Evolutionary conservation across 1,140 invertebrate species (phyloP), one percentile per base, ranked within the genome.

Genomic region (Drosophila triauraria): DNA sequence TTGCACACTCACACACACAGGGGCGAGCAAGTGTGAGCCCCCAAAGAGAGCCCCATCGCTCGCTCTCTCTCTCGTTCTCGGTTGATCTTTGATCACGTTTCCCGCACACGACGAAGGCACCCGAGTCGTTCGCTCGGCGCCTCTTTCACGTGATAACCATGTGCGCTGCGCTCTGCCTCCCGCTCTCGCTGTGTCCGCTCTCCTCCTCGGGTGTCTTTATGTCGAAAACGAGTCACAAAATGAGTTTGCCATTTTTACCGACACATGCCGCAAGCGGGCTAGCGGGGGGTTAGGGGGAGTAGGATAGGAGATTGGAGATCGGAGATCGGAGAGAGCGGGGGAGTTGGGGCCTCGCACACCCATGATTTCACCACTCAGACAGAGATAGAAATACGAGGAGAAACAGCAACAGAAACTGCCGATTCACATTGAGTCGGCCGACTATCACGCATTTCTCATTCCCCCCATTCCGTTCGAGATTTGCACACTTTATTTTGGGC

Each of bases 31-130:
- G 13, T 25, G 32, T 25, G 12, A 35, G 23, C 54, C 56, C 42
- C 46, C 46, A 60, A 35, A 72, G 64, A 61, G 40, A 68, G 60
- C 62, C 56, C n/a, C 10, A 5, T 0, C 27, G 27, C 10, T 0
- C 27, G 27, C 10, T 7, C 47, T 32, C 57, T 35, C 61, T 32
- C 61, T 23, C 59, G 53, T 13, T 43, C 75, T 72, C 43, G 27
- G 59, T 53, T 81, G 88, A 91, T 84, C 87, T 91, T 87, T 87
- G 88, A 91, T 91, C 88, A 91, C 88, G 88, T 91, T 91, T 91
- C 80, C 65, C 81, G 82, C 88, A 91, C 88, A 86, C 84, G 84
- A 76, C 77, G 58, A 74, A 67, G 76, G 53, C 70, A 78, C 69
- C 64, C 85, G 81, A 84, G 47, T 51, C 50, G 7, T 17, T 13